Conservation (phyloP, 2,888 invertebrate species). For the Bembecia ichneumoniformis region DNA sequence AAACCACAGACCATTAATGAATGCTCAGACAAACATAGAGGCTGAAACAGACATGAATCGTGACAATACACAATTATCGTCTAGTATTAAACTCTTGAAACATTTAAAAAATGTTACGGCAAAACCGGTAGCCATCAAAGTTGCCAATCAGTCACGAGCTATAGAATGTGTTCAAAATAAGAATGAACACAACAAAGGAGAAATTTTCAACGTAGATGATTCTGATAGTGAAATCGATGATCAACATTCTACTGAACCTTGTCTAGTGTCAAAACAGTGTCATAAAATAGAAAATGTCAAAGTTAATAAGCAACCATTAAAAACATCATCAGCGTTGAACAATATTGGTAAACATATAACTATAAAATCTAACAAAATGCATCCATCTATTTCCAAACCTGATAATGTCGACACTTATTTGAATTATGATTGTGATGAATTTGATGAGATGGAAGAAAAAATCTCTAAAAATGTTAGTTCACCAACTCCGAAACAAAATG, state of each 20-base stretch:
- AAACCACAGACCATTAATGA: too few species aligned
- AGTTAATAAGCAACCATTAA: not conserved
- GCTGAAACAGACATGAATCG: too few species aligned
- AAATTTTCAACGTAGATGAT: conserved; percentile 58
- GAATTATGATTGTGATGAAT: too few species aligned
- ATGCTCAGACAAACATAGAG: too few species aligned
- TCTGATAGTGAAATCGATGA: conserved; percentile 41
- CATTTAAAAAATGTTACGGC: conserved; percentile 41
- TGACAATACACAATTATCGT: not conserved
- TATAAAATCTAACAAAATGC: conserved; percentile 25
- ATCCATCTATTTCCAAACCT: too few species aligned
- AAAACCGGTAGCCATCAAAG: conserved; percentile 25
- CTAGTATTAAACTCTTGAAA: conserved; percentile 28
- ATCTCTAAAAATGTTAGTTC: not conserved
- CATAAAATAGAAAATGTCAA: not conserved
- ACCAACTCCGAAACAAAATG: conserved; percentile 12
- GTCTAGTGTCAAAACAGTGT: not conserved
- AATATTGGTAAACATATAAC: conserved; percentile 23
- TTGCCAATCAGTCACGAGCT: conserved; percentile 10
- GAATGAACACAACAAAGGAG: conserved; percentile 35
- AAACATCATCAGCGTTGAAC: not conserved
- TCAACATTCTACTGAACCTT: conserved; percentile 3
- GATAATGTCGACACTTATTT: too few species aligned
- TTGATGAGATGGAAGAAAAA: too few species aligned
- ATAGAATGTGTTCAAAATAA: conserved; percentile 17